Evolutionary conservation across 1,140 invertebrate genomes (phyloP).

Genomic region (Lineus longissimus): DNA sequence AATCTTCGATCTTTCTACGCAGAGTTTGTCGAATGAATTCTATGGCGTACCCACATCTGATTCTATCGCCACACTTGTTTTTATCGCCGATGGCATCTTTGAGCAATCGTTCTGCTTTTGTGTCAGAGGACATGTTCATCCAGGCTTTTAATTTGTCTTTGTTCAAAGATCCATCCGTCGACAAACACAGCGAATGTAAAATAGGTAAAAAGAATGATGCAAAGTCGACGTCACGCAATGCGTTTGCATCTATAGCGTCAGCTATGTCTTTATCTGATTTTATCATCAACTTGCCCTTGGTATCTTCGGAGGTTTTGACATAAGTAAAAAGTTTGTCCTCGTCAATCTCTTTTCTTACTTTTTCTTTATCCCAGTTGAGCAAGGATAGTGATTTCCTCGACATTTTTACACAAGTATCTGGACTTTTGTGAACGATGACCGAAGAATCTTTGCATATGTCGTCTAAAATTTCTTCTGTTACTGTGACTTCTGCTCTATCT

Average conservation of each 20-base stretch:
- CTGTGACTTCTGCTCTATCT: not conserved
- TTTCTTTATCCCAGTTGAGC: not conserved
- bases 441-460: not conserved
- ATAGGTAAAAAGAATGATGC: not conserved
- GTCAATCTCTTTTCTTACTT: constrained; percentile 1
- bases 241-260: constrained; percentile 1
- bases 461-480: not conserved
- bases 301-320: not conserved
- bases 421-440: not conserved
- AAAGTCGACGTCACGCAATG: constrained; percentile 1
- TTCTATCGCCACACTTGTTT: not conserved
- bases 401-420: not conserved
- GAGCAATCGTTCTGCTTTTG: not conserved
- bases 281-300: constrained; percentile 1
- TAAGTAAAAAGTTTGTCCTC: not conserved
- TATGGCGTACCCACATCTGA: not conserved
- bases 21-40: not conserved
- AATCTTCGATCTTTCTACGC: not conserved
- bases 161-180: not conserved
- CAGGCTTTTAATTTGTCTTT: constrained; percentile 1
- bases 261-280: not conserved
- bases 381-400: not conserved
- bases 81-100: not conserved
- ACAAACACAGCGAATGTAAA: constrained; percentile 1
- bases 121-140: not conserved